These are phyloP conservation scores for Tenthredo scrophulariae DNA, from an alignment of 2,888 invertebrate genomes.

Conservation along the genomic window DNA sequence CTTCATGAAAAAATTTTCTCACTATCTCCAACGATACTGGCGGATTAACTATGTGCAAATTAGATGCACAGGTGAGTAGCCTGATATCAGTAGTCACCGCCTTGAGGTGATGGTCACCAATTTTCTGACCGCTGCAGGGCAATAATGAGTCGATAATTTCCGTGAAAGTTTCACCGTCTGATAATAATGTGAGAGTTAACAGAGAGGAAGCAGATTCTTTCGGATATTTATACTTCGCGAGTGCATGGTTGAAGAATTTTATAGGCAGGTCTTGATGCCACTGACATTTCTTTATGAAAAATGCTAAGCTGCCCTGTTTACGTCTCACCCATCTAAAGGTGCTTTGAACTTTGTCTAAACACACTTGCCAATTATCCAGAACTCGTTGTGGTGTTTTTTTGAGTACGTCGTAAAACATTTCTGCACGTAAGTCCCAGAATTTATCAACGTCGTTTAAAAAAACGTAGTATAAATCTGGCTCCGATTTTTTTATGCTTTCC, in stretches of 20 bases:
- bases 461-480: conserved; percentile 57
- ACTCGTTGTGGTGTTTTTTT: conserved; percentile 54
- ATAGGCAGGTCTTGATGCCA: conserved; percentile 30
- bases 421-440: conserved; percentile 11
- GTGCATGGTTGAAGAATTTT: conserved; percentile 5
- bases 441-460: conserved; percentile 28
- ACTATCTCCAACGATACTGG: conserved; percentile 66
- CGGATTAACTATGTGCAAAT: conserved; percentile 65
- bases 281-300: background rate
- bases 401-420: conserved; percentile 51
- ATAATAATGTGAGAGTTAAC: conserved; percentile 61
- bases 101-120: conserved; percentile 58
- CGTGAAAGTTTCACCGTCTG: conserved; percentile 62
- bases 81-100: conserved; percentile 55
- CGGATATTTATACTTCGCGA: conserved; percentile 10
- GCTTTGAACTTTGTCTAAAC: conserved; percentile 48
- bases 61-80: conserved; percentile 19
- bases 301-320: background rate
- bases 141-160: conserved; percentile 63
- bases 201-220: background rate
- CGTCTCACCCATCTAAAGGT: too few species aligned
- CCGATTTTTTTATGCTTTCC: conserved; percentile 43
- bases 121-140: conserved; percentile 57
- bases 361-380: conserved; percentile 59
- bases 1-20: conserved; percentile 61